A percentile compares a stretch with the other conserved stretches of the same genome.
Conservation (phyloP, 2,888 invertebrate genomes). For the Mythimna loreyi region DNA sequence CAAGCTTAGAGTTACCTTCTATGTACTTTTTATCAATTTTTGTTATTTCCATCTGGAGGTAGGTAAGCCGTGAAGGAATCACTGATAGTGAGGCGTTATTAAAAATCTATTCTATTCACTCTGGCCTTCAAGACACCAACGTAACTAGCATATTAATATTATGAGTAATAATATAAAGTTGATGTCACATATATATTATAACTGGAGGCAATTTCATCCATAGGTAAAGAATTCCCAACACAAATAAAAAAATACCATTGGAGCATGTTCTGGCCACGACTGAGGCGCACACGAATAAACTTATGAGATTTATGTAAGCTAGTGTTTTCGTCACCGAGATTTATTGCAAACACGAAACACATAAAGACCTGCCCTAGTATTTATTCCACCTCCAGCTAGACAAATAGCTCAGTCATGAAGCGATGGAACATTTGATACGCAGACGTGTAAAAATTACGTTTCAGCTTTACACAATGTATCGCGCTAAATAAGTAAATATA, state of each 20-base stretch:
- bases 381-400: constrained; percentile 35
- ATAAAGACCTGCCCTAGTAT: constrained; percentile 35
- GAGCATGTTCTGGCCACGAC: constrained; percentile 27
- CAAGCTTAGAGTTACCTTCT: too few species aligned
- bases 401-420: constrained; percentile 45
- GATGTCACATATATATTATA: neutral
- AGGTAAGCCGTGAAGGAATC: too few species aligned
- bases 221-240: neutral
- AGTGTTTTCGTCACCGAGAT: constrained; percentile 43
- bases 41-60: too few species aligned
- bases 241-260: constrained; percentile 18
- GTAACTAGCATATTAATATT: neutral
- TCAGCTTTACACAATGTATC: constrained; percentile 33
- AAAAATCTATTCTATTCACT: too few species aligned
- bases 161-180: neutral
- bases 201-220: constrained; percentile 1
- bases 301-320: constrained; percentile 38
- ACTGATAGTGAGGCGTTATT: too few species aligned
- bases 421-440: constrained; percentile 47
- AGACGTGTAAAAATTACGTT: constrained; percentile 37
- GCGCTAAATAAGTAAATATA: constrained; percentile 52
- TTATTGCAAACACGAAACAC: constrained; percentile 29
- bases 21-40: too few species aligned
- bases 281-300: constrained; percentile 27
- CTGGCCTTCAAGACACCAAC: too few species aligned